Evolutionary conservation across 2,888 invertebrate genomes (phyloP).

Genomic region (Diaphora mendica): DNA sequence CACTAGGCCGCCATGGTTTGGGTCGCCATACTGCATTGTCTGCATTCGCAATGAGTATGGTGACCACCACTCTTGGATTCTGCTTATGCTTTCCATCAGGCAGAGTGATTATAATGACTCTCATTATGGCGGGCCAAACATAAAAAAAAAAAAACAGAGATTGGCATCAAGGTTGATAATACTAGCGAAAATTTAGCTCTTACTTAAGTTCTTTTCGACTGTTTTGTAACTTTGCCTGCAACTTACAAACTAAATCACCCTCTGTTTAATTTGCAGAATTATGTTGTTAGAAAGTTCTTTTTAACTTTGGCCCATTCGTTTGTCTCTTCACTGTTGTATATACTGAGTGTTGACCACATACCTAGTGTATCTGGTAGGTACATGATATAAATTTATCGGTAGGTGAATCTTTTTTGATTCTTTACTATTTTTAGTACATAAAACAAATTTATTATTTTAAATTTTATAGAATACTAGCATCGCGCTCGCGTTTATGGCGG

Average conservation of each 20-base stretch:
- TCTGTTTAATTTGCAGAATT: slow-evolving; percentile 1
- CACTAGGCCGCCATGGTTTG: too few species aligned
- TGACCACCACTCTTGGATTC: too few species aligned
- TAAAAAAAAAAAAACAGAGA: too few species aligned
- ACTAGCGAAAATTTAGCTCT: neutral
- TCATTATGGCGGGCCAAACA: too few species aligned
- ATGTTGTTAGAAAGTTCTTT: slow-evolving; percentile 4
- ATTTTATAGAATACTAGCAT: neutral
- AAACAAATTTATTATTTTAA: too few species aligned
- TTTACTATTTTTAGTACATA: neutral
- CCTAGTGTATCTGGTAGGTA: neutral
- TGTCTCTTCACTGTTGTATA: neutral
- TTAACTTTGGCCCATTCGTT: neutral
- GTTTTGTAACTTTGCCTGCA: slow-evolving; percentile 10
- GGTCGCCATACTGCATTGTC: too few species aligned
- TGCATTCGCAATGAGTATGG: too few species aligned
- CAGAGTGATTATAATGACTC: too few species aligned
- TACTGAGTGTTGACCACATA: neutral
- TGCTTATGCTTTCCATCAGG: too few species aligned
- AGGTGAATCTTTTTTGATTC: neutral
- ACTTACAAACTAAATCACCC: slow-evolving; percentile 26
- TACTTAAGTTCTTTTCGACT: neutral
- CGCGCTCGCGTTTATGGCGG: too few species aligned
- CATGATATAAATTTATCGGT: neutral
- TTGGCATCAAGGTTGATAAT: too few species aligned